Evolutionary conservation across 2,797 vertebrate species (phyloP).

Genomic region (Crenichthys baileyi): DNA sequence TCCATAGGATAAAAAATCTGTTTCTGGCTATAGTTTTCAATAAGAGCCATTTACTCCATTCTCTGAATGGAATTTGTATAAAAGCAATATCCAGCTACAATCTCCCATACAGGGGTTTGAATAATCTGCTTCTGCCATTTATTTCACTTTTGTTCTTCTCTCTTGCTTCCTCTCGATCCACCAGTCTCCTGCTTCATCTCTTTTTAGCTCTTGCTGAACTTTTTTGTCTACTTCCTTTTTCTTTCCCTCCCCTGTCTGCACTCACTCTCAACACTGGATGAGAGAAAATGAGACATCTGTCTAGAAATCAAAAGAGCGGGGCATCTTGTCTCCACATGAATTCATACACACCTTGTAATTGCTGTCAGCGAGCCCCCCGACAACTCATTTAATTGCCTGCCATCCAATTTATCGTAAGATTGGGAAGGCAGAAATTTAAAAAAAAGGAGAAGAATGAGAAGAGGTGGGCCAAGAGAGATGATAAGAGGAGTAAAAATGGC

Average conservation of each 20-base stretch:
- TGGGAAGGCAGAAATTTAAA: constrained; percentile 28
- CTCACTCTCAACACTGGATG: constrained; percentile 15
- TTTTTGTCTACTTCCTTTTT: constrained; percentile 5
- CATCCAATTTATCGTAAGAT: constrained; percentile 63
- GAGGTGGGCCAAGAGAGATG: constrained; percentile 34
- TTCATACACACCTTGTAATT: constrained; percentile 77
- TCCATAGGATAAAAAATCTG: not conserved
- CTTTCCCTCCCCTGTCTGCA: constrained; percentile 33
- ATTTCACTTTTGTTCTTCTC: constrained; percentile 11
- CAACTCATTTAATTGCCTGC: constrained; percentile 77
- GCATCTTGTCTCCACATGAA: constrained; percentile 63
- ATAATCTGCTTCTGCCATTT: constrained; percentile 26
- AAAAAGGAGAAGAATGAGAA: constrained; percentile 41
- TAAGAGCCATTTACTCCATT: constrained; percentile 25
- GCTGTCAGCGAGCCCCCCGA: constrained; percentile 70
- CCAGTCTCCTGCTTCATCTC: constrained; percentile 24
- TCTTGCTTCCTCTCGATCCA: constrained; percentile 9
- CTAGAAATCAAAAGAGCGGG: constrained; percentile 59
- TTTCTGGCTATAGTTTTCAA: constrained; percentile 4
- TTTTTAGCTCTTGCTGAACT: constrained; percentile 21
- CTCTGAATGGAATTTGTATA: constrained; percentile 5
- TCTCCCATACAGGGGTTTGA: constrained; percentile 41
- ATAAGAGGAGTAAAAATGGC: constrained; percentile 35
- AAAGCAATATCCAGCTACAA: constrained; percentile 30
- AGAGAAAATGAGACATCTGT: constrained; percentile 48